Conservation (phyloP, 1,140 invertebrate genomes). For the Aphidius ervi region DNA sequence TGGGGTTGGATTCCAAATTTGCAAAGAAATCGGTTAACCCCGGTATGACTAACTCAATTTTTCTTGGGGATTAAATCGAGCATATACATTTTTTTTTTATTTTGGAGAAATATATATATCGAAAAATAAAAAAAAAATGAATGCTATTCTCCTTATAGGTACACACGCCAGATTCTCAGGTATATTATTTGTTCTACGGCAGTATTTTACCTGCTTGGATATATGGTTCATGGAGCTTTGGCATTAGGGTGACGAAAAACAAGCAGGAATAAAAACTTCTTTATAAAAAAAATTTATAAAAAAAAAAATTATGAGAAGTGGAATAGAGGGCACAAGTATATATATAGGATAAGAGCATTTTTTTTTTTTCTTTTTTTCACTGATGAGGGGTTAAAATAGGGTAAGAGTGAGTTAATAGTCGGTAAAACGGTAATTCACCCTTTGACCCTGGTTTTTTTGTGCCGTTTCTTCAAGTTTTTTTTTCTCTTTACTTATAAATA, state of each 20-base stretch:
- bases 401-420: slow-evolving; percentile 56
- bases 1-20: slow-evolving; percentile 42
- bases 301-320: slow-evolving; percentile 34
- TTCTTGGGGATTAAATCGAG: slow-evolving; percentile 55
- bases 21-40: slow-evolving; percentile 53
- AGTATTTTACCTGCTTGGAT: slow-evolving; percentile 36
- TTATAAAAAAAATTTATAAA: slow-evolving; percentile 14
- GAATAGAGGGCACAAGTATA: slow-evolving; percentile 30
- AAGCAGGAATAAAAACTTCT: slow-evolving; percentile 24
- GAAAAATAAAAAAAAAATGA: background rate
- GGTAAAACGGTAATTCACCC: slow-evolving; percentile 53
- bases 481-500: slow-evolving; percentile 16
- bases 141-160: slow-evolving; percentile 2
- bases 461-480: slow-evolving; percentile 10
- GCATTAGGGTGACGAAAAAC: slow-evolving; percentile 26
- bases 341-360: slow-evolving; percentile 32
- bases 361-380: slow-evolving; percentile 17
- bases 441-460: slow-evolving; percentile 31
- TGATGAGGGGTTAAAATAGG: slow-evolving; percentile 30
- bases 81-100: slow-evolving; percentile 31
- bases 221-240: slow-evolving; percentile 23
- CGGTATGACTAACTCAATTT: slow-evolving; percentile 36
- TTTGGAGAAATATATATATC: background rate
- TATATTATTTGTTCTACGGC: slow-evolving; percentile 26
- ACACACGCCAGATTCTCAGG: slow-evolving; percentile 31